A percentile compares a stretch with the other conserved stretches of the same genome.
Conservation (phyloP, 2,797 vertebrate genomes). For the Sitta carolinensis region DNA sequence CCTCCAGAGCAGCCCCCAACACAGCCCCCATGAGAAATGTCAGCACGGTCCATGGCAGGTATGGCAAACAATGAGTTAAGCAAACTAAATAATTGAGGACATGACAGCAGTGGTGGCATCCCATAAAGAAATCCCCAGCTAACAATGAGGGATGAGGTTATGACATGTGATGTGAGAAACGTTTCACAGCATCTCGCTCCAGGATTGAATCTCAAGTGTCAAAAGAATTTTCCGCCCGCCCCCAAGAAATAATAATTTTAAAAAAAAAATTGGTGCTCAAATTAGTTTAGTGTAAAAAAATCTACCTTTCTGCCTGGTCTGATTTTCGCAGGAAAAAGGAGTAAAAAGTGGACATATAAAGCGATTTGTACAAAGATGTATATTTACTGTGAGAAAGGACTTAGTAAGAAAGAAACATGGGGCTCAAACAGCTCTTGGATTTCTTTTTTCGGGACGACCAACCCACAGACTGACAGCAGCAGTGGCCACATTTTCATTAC, state of each 20-base stretch:
- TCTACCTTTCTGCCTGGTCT: conserved; percentile 67
- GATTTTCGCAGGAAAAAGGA: conserved; percentile 62
- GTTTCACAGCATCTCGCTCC: conserved; percentile 58
- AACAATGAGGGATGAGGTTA: conserved; percentile 63
- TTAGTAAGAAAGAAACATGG: conserved; percentile 43
- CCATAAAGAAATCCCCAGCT: conserved; percentile 74
- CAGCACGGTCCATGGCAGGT: conserved; percentile 66
- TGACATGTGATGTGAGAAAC: conserved; percentile 53
- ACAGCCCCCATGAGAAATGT: conserved; percentile 53
- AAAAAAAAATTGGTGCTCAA: conserved; percentile 45
- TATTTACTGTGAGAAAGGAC: conserved; percentile 61
- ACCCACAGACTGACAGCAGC: conserved; percentile 42
- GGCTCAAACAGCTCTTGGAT: conserved; percentile 63
- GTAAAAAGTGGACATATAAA: conserved; percentile 68
- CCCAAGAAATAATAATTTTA: background rate
- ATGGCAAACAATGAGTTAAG: conserved; percentile 78
- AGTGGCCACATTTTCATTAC: background rate
- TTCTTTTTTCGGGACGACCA: conserved; percentile 59
- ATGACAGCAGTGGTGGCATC: conserved; percentile 60
- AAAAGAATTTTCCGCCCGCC: background rate
- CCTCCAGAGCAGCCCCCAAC: conserved; percentile 27
- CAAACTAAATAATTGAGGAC: conserved; percentile 72
- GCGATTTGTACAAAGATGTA: conserved; percentile 49
- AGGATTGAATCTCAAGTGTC: conserved; percentile 61
- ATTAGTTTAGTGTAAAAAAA: conserved; percentile 64